Evolutionary conservation across 2,113 vertebrate genomes (phyloP).

Genomic region (Mystacornis crossleyi): DNA sequence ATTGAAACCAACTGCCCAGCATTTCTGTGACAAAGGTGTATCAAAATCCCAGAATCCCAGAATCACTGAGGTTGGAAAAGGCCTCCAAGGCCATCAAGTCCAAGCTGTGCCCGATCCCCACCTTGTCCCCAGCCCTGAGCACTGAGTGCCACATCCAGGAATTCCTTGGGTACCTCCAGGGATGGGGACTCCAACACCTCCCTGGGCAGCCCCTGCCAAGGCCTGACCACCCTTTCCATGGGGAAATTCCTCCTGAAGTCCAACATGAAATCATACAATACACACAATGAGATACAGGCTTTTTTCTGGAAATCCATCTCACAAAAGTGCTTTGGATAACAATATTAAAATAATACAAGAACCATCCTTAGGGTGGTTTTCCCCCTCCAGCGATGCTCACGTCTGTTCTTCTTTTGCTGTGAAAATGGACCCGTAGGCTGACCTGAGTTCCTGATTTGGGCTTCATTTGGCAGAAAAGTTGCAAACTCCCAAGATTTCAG

Average conservation of each 20-base stretch:
- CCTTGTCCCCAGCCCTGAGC: background rate
- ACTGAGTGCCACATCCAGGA: accelerated
- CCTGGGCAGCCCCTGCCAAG: accelerated
- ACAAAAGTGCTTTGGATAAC: background rate
- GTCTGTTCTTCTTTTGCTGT: background rate
- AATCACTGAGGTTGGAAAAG: background rate
- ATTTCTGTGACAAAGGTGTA: background rate
- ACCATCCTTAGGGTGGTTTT: no score
- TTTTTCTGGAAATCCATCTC: background rate
- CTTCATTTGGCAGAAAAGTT: background rate
- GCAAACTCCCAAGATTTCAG: background rate
- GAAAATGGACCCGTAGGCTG: background rate
- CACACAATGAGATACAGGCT: background rate
- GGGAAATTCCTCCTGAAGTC: accelerated
- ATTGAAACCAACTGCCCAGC: background rate
- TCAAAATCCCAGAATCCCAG: background rate
- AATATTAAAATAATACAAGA: background rate
- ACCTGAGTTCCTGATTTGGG: background rate
- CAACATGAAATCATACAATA: background rate
- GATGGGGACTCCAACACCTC: background rate
- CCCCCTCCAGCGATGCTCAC: background rate
- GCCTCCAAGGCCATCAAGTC: accelerated
- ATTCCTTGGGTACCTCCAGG: background rate
- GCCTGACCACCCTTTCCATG: background rate
- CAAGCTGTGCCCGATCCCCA: accelerated